Percentiles rank a stretch among this genome's conserved stretches.
Evolutionary conservation across 2,888 invertebrate species (phyloP).

Genomic region (Leucoma salicis): DNA sequence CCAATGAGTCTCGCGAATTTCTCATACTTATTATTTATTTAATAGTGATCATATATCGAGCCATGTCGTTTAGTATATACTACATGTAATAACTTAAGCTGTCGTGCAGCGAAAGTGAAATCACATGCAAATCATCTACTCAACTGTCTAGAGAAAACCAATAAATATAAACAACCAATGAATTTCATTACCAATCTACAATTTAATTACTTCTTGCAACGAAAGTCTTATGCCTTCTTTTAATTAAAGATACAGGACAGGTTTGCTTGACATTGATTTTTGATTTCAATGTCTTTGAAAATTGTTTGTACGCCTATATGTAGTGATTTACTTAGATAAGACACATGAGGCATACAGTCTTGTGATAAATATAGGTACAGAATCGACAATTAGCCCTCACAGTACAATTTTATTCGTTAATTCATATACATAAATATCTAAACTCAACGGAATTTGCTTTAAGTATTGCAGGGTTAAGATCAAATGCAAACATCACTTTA

Average conservation of each 20-base stretch:
- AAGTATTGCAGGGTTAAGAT: too few relatives aligned
- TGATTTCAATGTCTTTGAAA: slow-evolving; percentile 2
- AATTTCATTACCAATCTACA: slow-evolving; percentile 6
- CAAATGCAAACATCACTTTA: too few relatives aligned
- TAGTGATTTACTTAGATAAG: not conserved
- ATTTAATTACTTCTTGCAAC: slow-evolving; percentile 1
- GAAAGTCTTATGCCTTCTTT: slow-evolving; percentile 2
- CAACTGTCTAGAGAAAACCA: slow-evolving; percentile 18
- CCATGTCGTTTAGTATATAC: slow-evolving; percentile 21
- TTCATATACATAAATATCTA: too few relatives aligned
- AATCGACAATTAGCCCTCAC: too few relatives aligned
- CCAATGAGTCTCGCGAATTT: too few relatives aligned
- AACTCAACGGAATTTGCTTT: too few relatives aligned
- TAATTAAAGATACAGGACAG: slow-evolving; percentile 1
- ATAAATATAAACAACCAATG: slow-evolving; percentile 15
- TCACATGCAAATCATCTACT: slow-evolving; percentile 22
- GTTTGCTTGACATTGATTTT: not conserved
- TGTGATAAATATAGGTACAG: too few relatives aligned
- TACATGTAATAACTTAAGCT: slow-evolving; percentile 3
- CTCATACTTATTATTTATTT: too few relatives aligned
- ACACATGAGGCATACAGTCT: too few relatives aligned
- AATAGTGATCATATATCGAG: slow-evolving; percentile 1
- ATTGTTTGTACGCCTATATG: not conserved
- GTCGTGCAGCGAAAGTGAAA: slow-evolving; percentile 31
- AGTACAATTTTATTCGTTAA: too few relatives aligned